Evolutionary conservation across 1,140 invertebrate genomes (phyloP).

Genomic region (Prorops nasuta): DNA sequence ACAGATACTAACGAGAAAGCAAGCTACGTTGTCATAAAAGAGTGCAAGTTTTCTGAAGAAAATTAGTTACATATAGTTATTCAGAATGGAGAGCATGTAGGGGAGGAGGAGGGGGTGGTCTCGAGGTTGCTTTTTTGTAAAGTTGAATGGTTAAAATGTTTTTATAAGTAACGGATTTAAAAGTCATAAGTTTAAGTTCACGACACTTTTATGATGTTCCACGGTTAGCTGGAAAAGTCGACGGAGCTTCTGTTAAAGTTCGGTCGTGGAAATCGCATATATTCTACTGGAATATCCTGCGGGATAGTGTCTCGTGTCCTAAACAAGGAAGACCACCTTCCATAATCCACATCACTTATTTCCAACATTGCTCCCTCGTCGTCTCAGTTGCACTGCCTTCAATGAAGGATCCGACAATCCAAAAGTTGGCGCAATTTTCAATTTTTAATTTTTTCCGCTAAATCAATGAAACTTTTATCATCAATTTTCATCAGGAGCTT

Average conservation of each 20-base stretch:
- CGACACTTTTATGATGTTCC: slow-evolving; percentile 26
- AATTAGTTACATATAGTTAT: too few relatives aligned
- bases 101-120: slow-evolving; percentile 1
- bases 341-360: slow-evolving; percentile 24
- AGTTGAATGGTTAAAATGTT: too few relatives aligned
- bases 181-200: slow-evolving; percentile 26
- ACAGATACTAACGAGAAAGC: too few relatives aligned
- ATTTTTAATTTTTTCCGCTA: slow-evolving; percentile 15
- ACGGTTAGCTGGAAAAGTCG: slow-evolving; percentile 3
- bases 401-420: slow-evolving; percentile 4
- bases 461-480: slow-evolving; percentile 8
- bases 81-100: neutral
- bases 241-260: slow-evolving; percentile 16
- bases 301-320: slow-evolving; percentile 22
- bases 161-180: slow-evolving; percentile 37
- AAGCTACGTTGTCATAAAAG: too few relatives aligned
- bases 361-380: neutral
- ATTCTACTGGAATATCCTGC: slow-evolving; percentile 19
- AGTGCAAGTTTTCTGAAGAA: too few relatives aligned
- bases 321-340: slow-evolving; percentile 23
- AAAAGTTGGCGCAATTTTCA: slow-evolving; percentile 6
- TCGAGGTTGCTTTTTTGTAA: neutral
- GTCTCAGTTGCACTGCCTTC: neutral
- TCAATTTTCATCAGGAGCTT: slow-evolving; percentile 2
- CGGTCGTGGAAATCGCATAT: slow-evolving; percentile 12